A percentile compares a stretch with the other conserved stretches of the same genome.
These are phyloP conservation scores for Lepidochitona cinerea DNA, from an alignment of 2,888 invertebrate species.

Conservation along the genomic window DNA sequence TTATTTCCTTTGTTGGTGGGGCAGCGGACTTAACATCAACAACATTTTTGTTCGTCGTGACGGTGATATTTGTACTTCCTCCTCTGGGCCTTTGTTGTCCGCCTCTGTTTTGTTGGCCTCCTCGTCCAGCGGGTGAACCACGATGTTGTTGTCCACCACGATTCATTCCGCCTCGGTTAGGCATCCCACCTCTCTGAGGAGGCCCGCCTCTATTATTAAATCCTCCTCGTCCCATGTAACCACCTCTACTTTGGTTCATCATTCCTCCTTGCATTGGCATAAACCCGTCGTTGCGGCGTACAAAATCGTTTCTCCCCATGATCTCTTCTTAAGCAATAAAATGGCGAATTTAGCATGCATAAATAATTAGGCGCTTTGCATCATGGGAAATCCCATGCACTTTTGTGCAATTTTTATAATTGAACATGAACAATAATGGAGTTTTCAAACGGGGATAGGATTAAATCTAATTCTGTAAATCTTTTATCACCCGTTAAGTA, in stretches of 20 bases:
- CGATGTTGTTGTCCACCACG: neutral
- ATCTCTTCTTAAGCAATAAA: neutral
- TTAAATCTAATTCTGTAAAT: no score
- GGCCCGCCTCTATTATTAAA: neutral
- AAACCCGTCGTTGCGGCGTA: neutral
- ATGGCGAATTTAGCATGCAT: neutral
- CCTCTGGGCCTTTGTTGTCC: neutral
- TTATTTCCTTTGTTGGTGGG: neutral
- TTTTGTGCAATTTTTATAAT: no score
- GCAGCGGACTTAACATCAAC: neutral
- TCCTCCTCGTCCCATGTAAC: neutral
- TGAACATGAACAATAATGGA: no score
- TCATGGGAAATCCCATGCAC: no score
- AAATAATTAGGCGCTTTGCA: neutral
- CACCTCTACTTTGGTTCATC: conserved; percentile 12
- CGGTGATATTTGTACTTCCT: neutral
- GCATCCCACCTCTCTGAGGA: neutral
- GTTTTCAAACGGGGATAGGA: no score
- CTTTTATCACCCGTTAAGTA: no score
- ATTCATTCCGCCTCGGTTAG: neutral
- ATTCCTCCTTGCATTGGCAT: neutral
- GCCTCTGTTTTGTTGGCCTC: neutral
- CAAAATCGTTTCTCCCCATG: conserved; percentile 6
- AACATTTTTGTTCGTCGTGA: neutral
- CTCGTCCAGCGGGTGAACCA: neutral